Base-by-base conservation (phyloP, 2,888 invertebrate genomes). In the Mimas tiliae region DNA sequence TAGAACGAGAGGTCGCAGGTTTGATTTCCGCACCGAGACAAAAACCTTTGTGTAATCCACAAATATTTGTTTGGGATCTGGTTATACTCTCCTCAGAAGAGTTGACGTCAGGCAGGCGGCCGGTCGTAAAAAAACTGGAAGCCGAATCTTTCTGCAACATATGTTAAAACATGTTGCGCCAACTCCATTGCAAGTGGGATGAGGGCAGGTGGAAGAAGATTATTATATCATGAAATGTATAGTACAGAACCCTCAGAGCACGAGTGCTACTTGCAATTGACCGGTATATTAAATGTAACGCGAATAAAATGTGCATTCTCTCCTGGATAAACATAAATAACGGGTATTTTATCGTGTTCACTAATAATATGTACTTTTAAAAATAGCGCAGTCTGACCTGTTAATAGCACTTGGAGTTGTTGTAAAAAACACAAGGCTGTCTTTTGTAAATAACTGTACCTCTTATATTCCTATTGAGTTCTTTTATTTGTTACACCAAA, bases 401-500 rank as follows among this genome's bases (percentile, higher is more conserved):
- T 58, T 58, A 58, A 55, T 38, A 34, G 19, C 2, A 58, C 19
- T 38, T 58, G 58, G 42, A 42, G 42, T 58, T 42, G 16, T 58
- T 14, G 19, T 38, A 42, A 58, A 38, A 55, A 38, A 38, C 52
- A 58, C 58, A 42, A 58, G 42, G 58, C 58, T 38, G 58, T 11
- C n/a, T 42, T 21, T 42, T 58, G 42, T 19, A 19, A 58, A 58
- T 58, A 58, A 58, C 58, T 58, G 58, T 58, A 58, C 19, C 19
- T 42, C 42, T 51, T 51, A 51, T 58, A 12, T 58, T 58, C 19
- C 19, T 42, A 38, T 19, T 21, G 19, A 58, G 42, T 9, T 19
- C 42, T 55, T 42, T 58, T 58, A 58, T 11, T 42, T 19, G 42
- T 58, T 58, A 2, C 19, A 19, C 33, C 55, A 38, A 0, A 52